A percentile compares a stretch with the other conserved stretches of the same genome.
Evolutionary conservation across 2,797 vertebrate species (phyloP).

Genomic region (Coregonus ussuriensis): DNA sequence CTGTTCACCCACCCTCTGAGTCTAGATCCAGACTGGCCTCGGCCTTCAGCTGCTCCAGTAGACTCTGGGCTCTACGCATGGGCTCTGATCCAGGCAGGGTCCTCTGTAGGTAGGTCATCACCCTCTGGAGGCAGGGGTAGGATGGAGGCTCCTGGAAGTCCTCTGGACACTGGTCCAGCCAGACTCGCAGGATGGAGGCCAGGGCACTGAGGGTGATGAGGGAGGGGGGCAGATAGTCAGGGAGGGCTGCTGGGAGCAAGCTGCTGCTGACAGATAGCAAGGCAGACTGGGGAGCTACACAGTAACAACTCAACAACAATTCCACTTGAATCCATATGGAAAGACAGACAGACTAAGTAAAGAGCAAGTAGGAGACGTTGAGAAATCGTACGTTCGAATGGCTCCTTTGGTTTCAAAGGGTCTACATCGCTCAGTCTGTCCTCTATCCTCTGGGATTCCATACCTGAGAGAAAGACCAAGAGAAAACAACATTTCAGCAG

Average conservation of each 20-base stretch:
- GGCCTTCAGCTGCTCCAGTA: slow-evolving; percentile 86
- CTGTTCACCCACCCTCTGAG: slow-evolving; percentile 69
- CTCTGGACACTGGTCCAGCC: slow-evolving; percentile 92
- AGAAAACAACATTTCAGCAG: background rate
- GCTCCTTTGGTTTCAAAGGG: slow-evolving; percentile 67
- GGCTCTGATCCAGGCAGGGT: slow-evolving; percentile 85
- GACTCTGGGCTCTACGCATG: slow-evolving; percentile 81
- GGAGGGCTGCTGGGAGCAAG: background rate
- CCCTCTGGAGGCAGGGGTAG: slow-evolving; percentile 81
- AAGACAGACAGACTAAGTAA: background rate
- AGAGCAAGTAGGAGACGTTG: too few relatives aligned
- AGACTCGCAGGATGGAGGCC: slow-evolving; percentile 87
- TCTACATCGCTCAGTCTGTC: slow-evolving; percentile 39
- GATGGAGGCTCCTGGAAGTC: slow-evolving; percentile 90
- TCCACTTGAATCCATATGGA: background rate
- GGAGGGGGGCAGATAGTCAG: background rate
- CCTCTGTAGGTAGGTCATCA: slow-evolving; percentile 83
- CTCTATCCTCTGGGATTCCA: slow-evolving; percentile 66
- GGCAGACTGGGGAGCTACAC: background rate
- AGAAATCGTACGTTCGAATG: slow-evolving; percentile 74
- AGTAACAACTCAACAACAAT: background rate
- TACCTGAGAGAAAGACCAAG: slow-evolving; percentile 60
- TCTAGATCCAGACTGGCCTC: slow-evolving; percentile 77
- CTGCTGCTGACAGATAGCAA: background rate
- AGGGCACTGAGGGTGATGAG: slow-evolving; percentile 74